Percentiles rank a stretch among this genome's conserved stretches.
These are phyloP conservation scores for Eupithecia centaureata DNA, from an alignment of 2,888 invertebrate genomes.

Conservation along the genomic window DNA sequence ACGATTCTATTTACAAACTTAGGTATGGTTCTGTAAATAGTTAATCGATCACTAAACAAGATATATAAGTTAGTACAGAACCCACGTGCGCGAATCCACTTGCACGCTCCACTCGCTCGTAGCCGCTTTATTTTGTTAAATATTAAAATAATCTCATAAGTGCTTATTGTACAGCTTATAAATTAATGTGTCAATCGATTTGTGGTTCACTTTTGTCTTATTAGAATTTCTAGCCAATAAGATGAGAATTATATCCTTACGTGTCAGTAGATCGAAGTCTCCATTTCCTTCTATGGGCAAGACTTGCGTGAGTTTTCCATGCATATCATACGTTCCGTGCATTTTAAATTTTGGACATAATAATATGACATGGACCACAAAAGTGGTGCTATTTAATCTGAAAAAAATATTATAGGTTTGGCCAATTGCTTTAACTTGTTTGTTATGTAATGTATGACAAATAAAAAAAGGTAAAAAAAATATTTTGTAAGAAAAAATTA, in stretches of 20 bases:
- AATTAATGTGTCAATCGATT: no score
- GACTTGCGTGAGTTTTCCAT: constrained; percentile 38
- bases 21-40: no score
- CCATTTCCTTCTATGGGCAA: constrained; percentile 46
- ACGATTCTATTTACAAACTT: no score
- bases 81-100: no score
- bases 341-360: constrained; percentile 31
- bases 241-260: constrained; percentile 29
- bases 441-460: background rate
- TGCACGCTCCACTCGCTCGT: no score
- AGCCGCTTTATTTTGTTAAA: no score
- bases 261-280: constrained; percentile 37
- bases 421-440: background rate
- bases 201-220: no score
- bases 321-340: constrained; percentile 44
- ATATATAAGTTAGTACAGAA: no score
- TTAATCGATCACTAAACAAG: no score
- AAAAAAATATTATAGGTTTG: background rate
- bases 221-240: background rate
- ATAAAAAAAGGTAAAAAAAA: background rate
- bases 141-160: no score
- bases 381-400: background rate
- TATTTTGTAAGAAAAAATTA: no score
- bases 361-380: background rate
- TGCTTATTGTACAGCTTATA: no score